phyloP scores from a whole-genome alignment of 2,888 invertebrate genomes.

The Gastracanthus pulcherrimus region DNA sequence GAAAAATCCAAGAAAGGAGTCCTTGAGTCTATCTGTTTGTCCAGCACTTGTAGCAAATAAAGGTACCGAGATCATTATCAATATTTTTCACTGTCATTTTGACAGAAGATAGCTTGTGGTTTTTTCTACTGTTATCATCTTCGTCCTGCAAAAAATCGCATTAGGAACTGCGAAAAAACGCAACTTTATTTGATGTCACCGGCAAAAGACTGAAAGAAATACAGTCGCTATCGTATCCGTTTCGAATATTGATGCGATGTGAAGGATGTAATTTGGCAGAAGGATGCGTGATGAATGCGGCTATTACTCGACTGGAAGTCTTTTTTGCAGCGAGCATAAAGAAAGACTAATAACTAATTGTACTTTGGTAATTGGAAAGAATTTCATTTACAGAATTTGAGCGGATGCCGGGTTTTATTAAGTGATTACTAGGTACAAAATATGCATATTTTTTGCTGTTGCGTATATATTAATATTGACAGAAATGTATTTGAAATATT shows the following conservation, averaged over 20 bases:
- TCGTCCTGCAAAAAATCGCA: no score
- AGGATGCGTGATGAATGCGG: conserved; percentile 21
- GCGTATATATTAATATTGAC: no score
- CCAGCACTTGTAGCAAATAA: neutral
- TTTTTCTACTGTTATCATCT: neutral
- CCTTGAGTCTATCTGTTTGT: neutral
- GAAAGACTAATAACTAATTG: no score
- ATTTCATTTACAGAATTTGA: no score
- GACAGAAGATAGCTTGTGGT: no score
- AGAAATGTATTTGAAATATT: no score
- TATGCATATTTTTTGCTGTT: no score
- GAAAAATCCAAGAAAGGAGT: neutral
- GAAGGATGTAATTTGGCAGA: conserved; percentile 2
- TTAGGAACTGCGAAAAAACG: neutral
- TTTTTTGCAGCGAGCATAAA: no score
- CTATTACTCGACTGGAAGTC: conserved; percentile 19
- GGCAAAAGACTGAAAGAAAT: neutral
- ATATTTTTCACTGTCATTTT: conserved; percentile 25
- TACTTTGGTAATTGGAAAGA: neutral
- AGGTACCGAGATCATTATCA: conserved; percentile 14
- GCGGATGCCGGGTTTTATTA: no score
- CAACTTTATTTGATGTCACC: conserved; percentile 2
- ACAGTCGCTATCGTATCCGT: neutral
- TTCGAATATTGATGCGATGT: conserved; percentile 29
- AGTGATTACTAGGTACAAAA: no score